Evolutionary conservation across 2,113 vertebrate species (phyloP).

Genomic region (Nettapus auritus): DNA sequence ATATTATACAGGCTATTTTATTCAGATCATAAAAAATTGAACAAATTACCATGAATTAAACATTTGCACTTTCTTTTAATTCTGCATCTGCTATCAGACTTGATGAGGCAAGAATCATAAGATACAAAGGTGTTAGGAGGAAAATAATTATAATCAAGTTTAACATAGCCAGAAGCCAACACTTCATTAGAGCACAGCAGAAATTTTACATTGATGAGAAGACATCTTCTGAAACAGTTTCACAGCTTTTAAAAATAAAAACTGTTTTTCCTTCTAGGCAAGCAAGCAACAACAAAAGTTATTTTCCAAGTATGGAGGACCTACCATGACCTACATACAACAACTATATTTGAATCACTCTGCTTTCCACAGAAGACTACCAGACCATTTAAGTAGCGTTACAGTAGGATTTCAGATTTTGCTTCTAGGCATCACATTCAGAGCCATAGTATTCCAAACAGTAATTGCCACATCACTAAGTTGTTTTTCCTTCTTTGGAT

Average conservation of each 20-base stretch:
- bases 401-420: neutral
- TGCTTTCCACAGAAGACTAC: neutral
- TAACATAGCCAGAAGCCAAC: constrained; percentile 26
- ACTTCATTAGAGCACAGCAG: neutral
- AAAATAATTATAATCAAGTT: constrained; percentile 57
- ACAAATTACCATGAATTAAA: constrained; percentile 67
- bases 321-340: neutral
- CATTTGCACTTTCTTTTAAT: constrained; percentile 43
- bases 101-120: constrained; percentile 29
- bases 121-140: neutral
- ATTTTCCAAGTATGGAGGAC: neutral
- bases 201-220: neutral
- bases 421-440: neutral
- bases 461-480: neutral
- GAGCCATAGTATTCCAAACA: neutral
- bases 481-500: neutral
- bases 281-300: neutral
- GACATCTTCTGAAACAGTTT: neutral
- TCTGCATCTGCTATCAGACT: neutral
- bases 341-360: neutral
- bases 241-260: neutral
- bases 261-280: neutral
- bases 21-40: constrained; percentile 44
- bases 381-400: neutral
- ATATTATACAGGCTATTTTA: constrained; percentile 18